These are phyloP conservation scores for Bradypodion pumilum DNA, from an alignment of 2,797 vertebrate genomes.

Conservation along the genomic window DNA sequence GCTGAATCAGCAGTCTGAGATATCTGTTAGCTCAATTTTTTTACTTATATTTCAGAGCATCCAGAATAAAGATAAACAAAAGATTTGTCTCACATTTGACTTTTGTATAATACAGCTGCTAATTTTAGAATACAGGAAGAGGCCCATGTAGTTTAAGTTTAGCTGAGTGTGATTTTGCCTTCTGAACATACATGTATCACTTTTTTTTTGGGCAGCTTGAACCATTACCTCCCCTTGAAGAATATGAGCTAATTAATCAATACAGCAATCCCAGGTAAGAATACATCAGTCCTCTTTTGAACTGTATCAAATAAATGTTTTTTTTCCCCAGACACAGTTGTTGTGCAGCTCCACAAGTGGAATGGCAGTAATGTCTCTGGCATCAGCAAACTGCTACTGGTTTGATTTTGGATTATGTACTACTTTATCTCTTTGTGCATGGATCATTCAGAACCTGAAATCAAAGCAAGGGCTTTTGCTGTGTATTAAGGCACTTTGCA, in stretches of 20 bases:
- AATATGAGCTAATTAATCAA: conserved; percentile 70
- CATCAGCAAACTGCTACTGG: too few species aligned
- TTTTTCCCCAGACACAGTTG: too few species aligned
- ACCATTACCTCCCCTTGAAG: conserved; percentile 58
- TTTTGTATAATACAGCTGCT: neutral
- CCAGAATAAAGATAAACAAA: neutral
- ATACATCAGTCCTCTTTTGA: conserved; percentile 8
- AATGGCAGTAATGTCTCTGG: too few species aligned
- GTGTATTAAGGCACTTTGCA: too few species aligned
- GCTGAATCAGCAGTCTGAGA: neutral
- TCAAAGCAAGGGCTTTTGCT: too few species aligned
- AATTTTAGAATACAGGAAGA: neutral
- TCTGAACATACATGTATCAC: neutral
- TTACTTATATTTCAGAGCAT: neutral
- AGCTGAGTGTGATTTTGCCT: neutral
- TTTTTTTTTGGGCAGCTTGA: conserved; percentile 69
- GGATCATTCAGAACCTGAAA: too few species aligned
- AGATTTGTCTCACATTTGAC: neutral
- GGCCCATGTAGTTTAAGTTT: neutral
- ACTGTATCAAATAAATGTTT: neutral
- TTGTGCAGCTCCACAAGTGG: too few species aligned
- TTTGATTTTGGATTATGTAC: neutral
- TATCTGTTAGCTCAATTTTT: neutral
- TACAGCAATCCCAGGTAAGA: conserved; percentile 78
- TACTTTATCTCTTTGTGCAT: too few species aligned